phyloP scores from a whole-genome alignment of 2,113 vertebrate species.

The Seriola quinqueradiata region DNA sequence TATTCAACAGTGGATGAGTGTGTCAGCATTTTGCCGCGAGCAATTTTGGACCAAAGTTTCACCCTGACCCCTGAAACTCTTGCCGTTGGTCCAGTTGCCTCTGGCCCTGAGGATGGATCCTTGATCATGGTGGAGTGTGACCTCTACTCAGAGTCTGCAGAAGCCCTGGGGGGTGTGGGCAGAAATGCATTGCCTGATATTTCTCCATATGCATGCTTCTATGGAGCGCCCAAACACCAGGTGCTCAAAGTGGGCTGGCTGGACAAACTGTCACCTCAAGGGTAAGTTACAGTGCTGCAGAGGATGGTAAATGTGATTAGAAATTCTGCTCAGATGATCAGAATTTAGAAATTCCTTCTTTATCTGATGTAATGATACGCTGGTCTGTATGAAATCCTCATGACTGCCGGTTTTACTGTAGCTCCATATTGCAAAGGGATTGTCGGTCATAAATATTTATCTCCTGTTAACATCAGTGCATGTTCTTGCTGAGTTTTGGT shows the following conservation, averaged over 20 bases:
- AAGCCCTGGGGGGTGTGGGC: slow-evolving; percentile 38
- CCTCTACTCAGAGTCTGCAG: slow-evolving; percentile 63
- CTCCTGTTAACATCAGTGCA: not conserved
- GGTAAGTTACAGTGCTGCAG: slow-evolving; percentile 78
- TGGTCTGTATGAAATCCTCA: not conserved
- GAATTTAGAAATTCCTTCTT: not conserved
- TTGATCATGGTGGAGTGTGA: slow-evolving; percentile 73
- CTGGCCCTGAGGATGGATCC: slow-evolving; percentile 50
- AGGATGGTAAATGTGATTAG: not conserved
- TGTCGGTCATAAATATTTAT: not conserved
- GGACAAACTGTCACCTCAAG: slow-evolving; percentile 96
- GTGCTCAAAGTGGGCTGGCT: slow-evolving; percentile 92
- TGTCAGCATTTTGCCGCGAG: slow-evolving; percentile 69
- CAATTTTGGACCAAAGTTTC: slow-evolving; percentile 59
- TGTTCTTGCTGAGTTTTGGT: not conserved
- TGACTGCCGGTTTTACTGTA: not conserved
- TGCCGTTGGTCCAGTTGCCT: slow-evolving; percentile 18
- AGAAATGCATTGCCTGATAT: slow-evolving; percentile 76
- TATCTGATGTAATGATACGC: not conserved
- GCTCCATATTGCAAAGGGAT: not conserved
- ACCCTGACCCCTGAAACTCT: not conserved
- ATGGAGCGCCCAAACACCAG: slow-evolving; percentile 82
- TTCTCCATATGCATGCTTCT: slow-evolving; percentile 96
- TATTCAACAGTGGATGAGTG: slow-evolving; percentile 88
- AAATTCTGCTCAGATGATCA: not conserved